Evolutionary conservation across 2,113 vertebrate species (phyloP).

Genomic region (Neoarius graeffei): DNA sequence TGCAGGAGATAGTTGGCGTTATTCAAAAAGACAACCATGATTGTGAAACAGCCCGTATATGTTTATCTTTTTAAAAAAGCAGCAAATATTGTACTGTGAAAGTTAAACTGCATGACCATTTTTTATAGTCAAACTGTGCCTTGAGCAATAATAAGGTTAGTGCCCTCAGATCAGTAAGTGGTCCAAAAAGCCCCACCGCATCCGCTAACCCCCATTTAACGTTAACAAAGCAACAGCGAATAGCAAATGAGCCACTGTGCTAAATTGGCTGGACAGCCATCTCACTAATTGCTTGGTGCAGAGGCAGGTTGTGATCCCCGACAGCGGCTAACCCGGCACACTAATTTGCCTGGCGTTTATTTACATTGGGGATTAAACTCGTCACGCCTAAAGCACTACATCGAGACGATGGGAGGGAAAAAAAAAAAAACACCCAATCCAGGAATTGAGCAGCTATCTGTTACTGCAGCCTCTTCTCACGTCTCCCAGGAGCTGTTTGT

Average conservation of each 20-base stretch:
- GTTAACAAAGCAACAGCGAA: conserved; percentile 33
- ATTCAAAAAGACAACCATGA: too few relatives aligned
- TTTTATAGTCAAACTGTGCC: not conserved
- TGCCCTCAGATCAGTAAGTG: conserved; percentile 3
- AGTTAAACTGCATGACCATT: not conserved
- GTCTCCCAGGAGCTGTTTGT: not conserved
- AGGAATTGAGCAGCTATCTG: conserved; percentile 44
- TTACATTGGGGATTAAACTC: conserved; percentile 57
- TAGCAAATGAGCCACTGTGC: not conserved
- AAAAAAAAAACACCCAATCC: not conserved
- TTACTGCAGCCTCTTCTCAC: conserved; percentile 40
- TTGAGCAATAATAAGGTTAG: conserved; percentile 15
- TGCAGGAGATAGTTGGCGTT: too few relatives aligned
- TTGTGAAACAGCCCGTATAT: too few relatives aligned
- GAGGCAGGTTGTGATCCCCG: conserved; percentile 41
- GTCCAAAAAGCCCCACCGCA: not conserved
- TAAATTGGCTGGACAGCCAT: conserved; percentile 22
- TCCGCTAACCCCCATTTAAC: conserved; percentile 4
- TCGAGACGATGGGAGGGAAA: conserved; percentile 22
- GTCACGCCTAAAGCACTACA: conserved; percentile 43
- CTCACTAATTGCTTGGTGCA: conserved; percentile 32
- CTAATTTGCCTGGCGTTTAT: conserved; percentile 55
- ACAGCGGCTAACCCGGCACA: conserved; percentile 21
- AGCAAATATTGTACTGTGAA: not conserved
- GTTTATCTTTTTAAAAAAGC: not conserved